Evolutionary conservation across 2,888 invertebrate genomes (phyloP).

Genomic region (Drosophila hawaiiensis): DNA sequence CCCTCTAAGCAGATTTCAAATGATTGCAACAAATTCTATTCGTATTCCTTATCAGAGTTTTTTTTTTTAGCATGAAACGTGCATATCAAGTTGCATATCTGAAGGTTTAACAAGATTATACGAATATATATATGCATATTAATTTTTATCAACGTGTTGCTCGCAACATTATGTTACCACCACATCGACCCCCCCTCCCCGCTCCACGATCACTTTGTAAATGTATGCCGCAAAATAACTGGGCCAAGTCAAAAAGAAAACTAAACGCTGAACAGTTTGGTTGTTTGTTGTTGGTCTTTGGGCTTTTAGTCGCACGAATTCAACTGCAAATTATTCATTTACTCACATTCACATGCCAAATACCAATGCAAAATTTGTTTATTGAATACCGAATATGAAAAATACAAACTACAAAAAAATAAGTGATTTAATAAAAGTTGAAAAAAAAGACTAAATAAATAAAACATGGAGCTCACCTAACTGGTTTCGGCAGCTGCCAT

Average conservation of each 20-base stretch:
- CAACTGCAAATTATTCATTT: slow-evolving; percentile 58
- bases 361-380: slow-evolving; percentile 44
- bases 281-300: slow-evolving; percentile 3
- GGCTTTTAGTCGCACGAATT: slow-evolving; percentile 21
- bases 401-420: slow-evolving; percentile 18
- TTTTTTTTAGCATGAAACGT: not conserved
- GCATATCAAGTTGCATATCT: slow-evolving; percentile 1
- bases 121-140: not conserved
- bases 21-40: not conserved
- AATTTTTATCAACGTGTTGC: not conserved
- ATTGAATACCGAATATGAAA: slow-evolving; percentile 43
- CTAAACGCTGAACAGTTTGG: slow-evolving; percentile 37
- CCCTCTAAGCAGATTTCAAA: slow-evolving; percentile 4
- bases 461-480: slow-evolving; percentile 56
- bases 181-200: not conserved
- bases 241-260: slow-evolving; percentile 39
- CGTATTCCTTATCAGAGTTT: not conserved
- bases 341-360: slow-evolving; percentile 25
- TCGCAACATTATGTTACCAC: not conserved
- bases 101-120: not conserved
- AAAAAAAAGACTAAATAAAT: slow-evolving; percentile 26
- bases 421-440: slow-evolving; percentile 42
- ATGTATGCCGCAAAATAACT: slow-evolving; percentile 23
- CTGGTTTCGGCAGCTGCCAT: slow-evolving; percentile 65
- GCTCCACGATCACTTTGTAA: no score